These are phyloP conservation scores for Leptodactylus fuscus DNA, from an alignment of 2,113 vertebrate species.

Conservation along the genomic window DNA sequence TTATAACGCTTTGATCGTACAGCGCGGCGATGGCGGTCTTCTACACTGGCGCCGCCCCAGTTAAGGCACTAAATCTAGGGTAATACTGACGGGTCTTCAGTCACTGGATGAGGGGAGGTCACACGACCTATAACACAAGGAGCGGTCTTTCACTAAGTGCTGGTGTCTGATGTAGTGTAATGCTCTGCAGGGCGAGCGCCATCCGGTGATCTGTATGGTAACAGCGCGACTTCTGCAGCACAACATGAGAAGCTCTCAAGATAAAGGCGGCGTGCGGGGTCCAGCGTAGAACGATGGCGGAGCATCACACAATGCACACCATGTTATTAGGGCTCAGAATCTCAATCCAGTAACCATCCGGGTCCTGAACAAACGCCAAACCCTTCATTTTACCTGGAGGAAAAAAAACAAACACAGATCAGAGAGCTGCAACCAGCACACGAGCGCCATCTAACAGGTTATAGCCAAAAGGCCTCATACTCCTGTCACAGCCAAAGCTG, in stretches of 20 bases:
- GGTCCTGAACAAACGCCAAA: conserved; percentile 95
- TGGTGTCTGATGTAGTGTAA: no score
- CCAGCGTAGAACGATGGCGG: neutral
- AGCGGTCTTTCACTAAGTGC: no score
- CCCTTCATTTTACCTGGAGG: conserved; percentile 95
- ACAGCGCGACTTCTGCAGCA: no score
- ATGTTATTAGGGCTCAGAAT: conserved; percentile 94
- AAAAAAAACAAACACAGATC: no score
- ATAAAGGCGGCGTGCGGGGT: no score
- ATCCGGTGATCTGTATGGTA: no score
- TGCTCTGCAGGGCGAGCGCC: no score
- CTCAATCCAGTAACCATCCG: conserved; percentile 98
- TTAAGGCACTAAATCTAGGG: conserved; percentile 12
- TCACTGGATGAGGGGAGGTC: neutral
- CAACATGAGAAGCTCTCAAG: no score
- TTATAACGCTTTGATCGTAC: no score
- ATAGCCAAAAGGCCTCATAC: neutral
- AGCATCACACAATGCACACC: conserved; percentile 76
- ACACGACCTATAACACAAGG: neutral
- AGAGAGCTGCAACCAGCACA: no score
- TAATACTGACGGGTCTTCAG: neutral
- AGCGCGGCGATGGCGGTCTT: neutral
- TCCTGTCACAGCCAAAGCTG: neutral
- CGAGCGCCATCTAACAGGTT: no score
- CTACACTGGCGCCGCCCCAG: neutral